Conservation (phyloP, 1,140 invertebrate species). For the Stenopsyche tienmushanensis region DNA sequence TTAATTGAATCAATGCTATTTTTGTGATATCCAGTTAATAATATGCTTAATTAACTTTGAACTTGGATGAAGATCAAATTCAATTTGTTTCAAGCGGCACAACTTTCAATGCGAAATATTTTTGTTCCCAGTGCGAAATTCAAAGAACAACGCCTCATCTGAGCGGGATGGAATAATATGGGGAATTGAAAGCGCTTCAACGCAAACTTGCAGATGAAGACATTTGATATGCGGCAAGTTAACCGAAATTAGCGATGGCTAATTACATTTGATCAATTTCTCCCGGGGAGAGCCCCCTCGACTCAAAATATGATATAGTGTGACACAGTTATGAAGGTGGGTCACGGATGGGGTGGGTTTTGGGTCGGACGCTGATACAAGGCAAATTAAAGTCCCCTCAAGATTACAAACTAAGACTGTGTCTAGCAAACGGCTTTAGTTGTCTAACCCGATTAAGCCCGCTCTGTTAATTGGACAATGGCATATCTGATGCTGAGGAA, state of each 20-base stretch:
- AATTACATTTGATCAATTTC: neutral
- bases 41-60: no score
- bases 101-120: no score
- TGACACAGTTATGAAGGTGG: conserved; percentile 10
- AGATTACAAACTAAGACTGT: conserved; percentile 36
- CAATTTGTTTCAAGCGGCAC: no score
- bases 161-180: no score
- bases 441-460: conserved; percentile 34
- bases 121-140: no score
- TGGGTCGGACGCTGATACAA: conserved; percentile 6
- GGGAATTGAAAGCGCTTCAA: no score
- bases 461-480: conserved; percentile 36
- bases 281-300: no score
- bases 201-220: no score
- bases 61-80: no score
- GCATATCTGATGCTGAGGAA: conserved; percentile 27
- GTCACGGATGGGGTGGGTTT: neutral
- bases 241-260: neutral
- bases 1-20: no score
- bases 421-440: conserved; percentile 32
- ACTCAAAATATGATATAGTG: neutral
- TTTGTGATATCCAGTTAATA: no score
- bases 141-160: no score
- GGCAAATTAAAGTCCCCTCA: conserved; percentile 32
- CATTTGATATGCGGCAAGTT: neutral